Conservation (phyloP, 1,140 invertebrate species). For the Caenorhabditis remanei region DNA sequence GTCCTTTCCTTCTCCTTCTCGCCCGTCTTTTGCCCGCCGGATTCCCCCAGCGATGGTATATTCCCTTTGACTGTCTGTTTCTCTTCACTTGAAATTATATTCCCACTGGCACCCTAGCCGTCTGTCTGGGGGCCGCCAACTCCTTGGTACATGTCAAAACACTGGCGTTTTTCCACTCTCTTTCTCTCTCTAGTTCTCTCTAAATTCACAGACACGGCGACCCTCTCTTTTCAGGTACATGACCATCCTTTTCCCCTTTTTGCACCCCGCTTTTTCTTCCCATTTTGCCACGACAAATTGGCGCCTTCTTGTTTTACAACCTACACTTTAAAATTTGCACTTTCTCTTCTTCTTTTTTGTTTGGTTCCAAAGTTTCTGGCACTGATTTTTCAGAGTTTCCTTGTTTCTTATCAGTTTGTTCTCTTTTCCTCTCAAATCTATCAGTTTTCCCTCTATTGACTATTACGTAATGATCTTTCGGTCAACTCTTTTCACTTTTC, state of each 20-base stretch:
- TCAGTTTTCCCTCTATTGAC: conserved; percentile 33
- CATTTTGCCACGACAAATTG: conserved; percentile 36
- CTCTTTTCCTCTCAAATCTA: not conserved
- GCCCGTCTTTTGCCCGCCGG: conserved; percentile 40
- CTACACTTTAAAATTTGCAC: not conserved
- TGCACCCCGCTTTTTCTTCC: conserved; percentile 2
- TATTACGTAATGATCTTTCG: conserved; percentile 32
- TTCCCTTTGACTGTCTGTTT: conserved; percentile 27
- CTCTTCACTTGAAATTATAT: conserved; percentile 11
- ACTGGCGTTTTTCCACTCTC: conserved; percentile 31
- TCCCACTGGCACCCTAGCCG: conserved; percentile 35
- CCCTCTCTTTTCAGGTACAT: conserved; percentile 35
- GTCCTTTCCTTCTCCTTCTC: conserved; percentile 6
- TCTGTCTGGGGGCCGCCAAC: conserved; percentile 45
- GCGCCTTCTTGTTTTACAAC: conserved; percentile 23
- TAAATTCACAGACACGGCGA: conserved; percentile 49
- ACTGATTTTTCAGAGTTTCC: not conserved
- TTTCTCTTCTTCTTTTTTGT: not conserved
- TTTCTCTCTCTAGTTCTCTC: not conserved
- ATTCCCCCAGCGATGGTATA: conserved; percentile 46
- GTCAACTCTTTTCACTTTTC: conserved; percentile 33
- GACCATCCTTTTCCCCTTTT: not conserved
- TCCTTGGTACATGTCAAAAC: conserved; percentile 51
- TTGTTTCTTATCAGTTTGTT: conserved; percentile 18
- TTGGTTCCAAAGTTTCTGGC: not conserved